Conservation (phyloP, 53 echinoderm and acorn worm genomes). For the Glandiceps talaboti region DNA sequence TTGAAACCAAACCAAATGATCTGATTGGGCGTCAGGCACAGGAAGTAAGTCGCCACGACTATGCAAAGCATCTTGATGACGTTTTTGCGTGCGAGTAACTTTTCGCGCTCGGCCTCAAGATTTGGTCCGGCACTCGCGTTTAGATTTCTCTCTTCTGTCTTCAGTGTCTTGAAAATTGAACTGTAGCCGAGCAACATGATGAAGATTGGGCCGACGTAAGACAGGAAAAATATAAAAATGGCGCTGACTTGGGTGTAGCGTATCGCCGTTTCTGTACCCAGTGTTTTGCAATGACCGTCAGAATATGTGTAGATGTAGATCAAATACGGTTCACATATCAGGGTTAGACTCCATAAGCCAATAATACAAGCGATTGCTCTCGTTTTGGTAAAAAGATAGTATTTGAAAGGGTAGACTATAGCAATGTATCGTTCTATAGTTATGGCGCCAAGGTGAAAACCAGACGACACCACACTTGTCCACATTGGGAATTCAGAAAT, state of each 20-base stretch:
- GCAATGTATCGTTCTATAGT: constrained; percentile 71
- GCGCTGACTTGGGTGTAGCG: constrained; percentile 15
- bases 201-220: constrained; percentile 34
- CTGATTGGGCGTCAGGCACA: background rate
- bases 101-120: background rate
- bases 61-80: background rate
- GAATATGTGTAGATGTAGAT: background rate
- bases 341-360: constrained; percentile 47
- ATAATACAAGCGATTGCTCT: constrained; percentile 37
- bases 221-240: constrained; percentile 27
- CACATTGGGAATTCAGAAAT: constrained; percentile 72
- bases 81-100: background rate
- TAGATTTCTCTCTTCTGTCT: background rate
- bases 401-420: constrained; percentile 63
- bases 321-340: background rate
- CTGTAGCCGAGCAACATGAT: constrained; percentile 27
- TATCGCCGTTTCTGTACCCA: background rate
- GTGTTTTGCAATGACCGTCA: background rate
- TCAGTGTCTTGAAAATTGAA: background rate
- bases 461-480: constrained; percentile 56
- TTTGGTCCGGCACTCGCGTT: background rate
- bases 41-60: background rate
- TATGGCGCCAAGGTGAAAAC: constrained; percentile 63
- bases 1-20: constrained; percentile 11
- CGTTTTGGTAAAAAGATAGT: constrained; percentile 38